Base-by-base conservation (phyloP, 2,113 vertebrate genomes). In the Xiphias gladius region DNA sequence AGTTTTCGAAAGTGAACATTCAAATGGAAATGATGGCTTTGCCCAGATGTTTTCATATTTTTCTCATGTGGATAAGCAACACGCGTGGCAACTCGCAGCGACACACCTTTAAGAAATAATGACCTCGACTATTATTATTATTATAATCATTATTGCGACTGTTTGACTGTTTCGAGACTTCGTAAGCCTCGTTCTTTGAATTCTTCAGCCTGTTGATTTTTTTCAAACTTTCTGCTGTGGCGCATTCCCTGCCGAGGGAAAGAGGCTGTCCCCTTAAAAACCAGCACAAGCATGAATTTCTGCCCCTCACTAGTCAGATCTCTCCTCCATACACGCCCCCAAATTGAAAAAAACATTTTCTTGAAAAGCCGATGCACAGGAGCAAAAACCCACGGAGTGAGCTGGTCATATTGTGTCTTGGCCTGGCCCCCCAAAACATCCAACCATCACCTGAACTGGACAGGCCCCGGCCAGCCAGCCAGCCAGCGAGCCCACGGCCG, bases 121-220 rank as follows among this genome's bases (percentile, higher is more conserved):
- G 10, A 24, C 16, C 12, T 24, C 8, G 65, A 63, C 30, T 0
- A 58, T 63, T 26, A 14, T 6, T 35, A 35, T 35, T 35, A 35
- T 19, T 39, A 22, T 22, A n/a, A n/a, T n/a, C n/a, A n/a, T n/a
- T n/a, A n/a, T n/a, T n/a, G n/a, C n/a, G n/a, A n/a, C n/a, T n/a
- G n/a, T 22, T 39, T 12, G 11, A 22, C 59, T 48, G 57, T 41
- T 39, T 7, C 14, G 5, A 37, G 43, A 13, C 9, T 16, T 13
- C 28, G 62, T 14, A 30, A 82, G 58, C 14, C 13, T 2, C 20
- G 14, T 75, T 62, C 50, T 84, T 62, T 57, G 37, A 77, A 76
- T 79, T 66, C 24, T 64, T 22, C 86, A 88, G 91, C 92, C 92
- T 93, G 92, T 93, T 94, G 93, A 92, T 88, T 35, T 35, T 87